phyloP scores from a whole-genome alignment of 2,888 invertebrate genomes.

The Anthophora plumipes region DNA sequence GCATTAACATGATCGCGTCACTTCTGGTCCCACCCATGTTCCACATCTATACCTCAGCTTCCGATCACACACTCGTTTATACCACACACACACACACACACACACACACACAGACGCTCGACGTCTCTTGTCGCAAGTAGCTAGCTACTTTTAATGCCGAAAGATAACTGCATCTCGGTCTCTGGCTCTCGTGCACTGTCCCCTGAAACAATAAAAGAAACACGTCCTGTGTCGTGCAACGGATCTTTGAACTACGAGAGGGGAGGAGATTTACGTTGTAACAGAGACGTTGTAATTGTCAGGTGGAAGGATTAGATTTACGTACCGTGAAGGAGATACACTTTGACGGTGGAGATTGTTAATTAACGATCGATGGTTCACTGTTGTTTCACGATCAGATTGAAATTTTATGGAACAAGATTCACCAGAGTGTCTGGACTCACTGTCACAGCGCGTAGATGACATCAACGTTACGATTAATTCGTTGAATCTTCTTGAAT shows the following conservation, averaged over 20 bases:
- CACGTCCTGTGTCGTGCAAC: conserved; percentile 8
- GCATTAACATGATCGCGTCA: conserved; percentile 66
- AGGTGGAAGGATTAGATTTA: neutral
- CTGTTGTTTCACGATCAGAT: neutral
- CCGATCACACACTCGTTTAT: neutral
- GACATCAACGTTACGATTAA: conserved; percentile 62
- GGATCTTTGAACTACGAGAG: conserved; percentile 1
- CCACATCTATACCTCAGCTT: neutral
- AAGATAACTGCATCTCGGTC: conserved; percentile 66
- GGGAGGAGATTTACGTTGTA: neutral
- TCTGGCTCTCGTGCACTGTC: conserved; percentile 32
- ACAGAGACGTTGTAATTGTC: neutral
- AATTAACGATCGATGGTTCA: too few species aligned
- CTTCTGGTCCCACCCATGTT: conserved; percentile 70
- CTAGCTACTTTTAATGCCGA: conserved; percentile 59
- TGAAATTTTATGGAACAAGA: neutral
- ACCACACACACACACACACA: too few species aligned
- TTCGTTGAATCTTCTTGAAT: neutral
- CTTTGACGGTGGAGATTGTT: neutral
- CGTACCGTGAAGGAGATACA: conserved; percentile 5
- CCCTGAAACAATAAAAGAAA: conserved; percentile 55
- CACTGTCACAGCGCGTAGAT: conserved; percentile 65
- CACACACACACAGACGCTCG: neutral
- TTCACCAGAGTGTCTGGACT: conserved; percentile 52
- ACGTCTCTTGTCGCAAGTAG: conserved; percentile 28